Percentiles rank a stretch among this genome's conserved stretches.
Evolutionary conservation across 2,888 invertebrate genomes (phyloP).

Genomic region (Habroteleia sp.): DNA sequence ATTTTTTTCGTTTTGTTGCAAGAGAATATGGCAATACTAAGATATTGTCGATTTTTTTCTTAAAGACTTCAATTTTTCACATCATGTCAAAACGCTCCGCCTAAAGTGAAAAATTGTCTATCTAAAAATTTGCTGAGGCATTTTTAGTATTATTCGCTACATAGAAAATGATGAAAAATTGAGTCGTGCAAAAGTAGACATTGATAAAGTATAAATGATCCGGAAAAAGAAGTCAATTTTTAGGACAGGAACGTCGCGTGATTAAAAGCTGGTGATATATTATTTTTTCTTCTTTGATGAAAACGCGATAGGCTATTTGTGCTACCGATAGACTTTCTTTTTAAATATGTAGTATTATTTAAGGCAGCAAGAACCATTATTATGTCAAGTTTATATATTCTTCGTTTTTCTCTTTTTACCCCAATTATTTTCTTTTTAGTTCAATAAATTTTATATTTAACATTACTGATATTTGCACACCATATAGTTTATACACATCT

Average conservation of each 20-base stretch:
- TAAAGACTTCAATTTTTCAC: slow-evolving; percentile 49
- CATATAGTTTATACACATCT: slow-evolving; percentile 46
- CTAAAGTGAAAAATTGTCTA: slow-evolving; percentile 54
- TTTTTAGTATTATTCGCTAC: slow-evolving; percentile 25
- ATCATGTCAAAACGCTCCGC: slow-evolving; percentile 35
- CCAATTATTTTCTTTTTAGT: slow-evolving; percentile 34
- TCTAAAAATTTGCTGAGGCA: slow-evolving; percentile 48
- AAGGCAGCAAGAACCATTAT: slow-evolving; percentile 71
- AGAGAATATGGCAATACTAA: slow-evolving; percentile 53
- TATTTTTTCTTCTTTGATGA: slow-evolving; percentile 42
- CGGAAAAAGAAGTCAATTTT: slow-evolving; percentile 44
- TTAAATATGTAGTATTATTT: slow-evolving; percentile 66
- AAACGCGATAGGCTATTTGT: slow-evolving; percentile 60
- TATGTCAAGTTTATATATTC: slow-evolving; percentile 64
- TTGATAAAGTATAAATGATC: slow-evolving; percentile 55
- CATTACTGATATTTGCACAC: slow-evolving; percentile 52
- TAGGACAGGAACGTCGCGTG: slow-evolving; percentile 46
- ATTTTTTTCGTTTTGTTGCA: slow-evolving; percentile 39
- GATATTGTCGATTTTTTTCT: slow-evolving; percentile 52
- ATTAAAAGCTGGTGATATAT: slow-evolving; percentile 50
- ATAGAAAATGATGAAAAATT: slow-evolving; percentile 60
- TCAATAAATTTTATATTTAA: slow-evolving; percentile 63
- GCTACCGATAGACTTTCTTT: slow-evolving; percentile 63
- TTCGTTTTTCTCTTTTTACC: slow-evolving; percentile 44
- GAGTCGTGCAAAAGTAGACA: slow-evolving; percentile 54